phyloP scores from a whole-genome alignment of 2,888 invertebrate species.

The Zygothrica quintamaculata region DNA sequence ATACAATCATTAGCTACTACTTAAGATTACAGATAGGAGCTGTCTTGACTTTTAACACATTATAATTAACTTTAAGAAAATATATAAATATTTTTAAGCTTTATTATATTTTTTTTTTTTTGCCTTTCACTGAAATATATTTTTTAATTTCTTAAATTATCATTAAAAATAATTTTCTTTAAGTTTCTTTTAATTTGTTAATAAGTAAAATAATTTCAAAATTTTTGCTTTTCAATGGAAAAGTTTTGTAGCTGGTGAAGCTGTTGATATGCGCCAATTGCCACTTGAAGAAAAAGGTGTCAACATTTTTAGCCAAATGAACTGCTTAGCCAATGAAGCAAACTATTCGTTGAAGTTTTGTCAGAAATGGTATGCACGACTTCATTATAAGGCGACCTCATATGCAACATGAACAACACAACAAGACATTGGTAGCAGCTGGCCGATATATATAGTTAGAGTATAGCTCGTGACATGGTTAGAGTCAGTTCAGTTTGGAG shows the following conservation, averaged over 20 bases:
- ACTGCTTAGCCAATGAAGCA: conserved; percentile 64
- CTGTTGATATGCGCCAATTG: conserved; percentile 52
- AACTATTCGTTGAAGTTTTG: background rate
- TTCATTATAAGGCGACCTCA: conserved; percentile 73
- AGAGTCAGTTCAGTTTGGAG: conserved; percentile 10
- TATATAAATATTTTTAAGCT: too few species aligned
- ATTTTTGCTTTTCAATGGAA: conserved; percentile 17
- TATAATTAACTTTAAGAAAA: too few species aligned
- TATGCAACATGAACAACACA: conserved; percentile 69
- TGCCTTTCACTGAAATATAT: background rate
- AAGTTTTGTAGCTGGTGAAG: too few species aligned
- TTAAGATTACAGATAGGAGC: too few species aligned
- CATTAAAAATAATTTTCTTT: too few species aligned
- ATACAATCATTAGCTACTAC: too few species aligned
- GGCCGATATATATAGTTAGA: background rate
- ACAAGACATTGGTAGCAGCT: conserved; percentile 11
- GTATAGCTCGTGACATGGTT: conserved; percentile 62
- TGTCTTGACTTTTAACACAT: too few species aligned
- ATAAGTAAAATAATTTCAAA: too few species aligned
- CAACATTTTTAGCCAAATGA: conserved; percentile 45
- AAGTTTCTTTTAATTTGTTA: too few species aligned
- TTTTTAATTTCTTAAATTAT: too few species aligned
- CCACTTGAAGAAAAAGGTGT: conserved; percentile 64
- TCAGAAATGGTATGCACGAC: conserved; percentile 73
- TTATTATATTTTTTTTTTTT: too few species aligned